A percentile compares a stretch with the other conserved stretches of the same genome.
phyloP scores from a whole-genome alignment of 2,888 invertebrate genomes.

The Drosophila ochracea region DNA sequence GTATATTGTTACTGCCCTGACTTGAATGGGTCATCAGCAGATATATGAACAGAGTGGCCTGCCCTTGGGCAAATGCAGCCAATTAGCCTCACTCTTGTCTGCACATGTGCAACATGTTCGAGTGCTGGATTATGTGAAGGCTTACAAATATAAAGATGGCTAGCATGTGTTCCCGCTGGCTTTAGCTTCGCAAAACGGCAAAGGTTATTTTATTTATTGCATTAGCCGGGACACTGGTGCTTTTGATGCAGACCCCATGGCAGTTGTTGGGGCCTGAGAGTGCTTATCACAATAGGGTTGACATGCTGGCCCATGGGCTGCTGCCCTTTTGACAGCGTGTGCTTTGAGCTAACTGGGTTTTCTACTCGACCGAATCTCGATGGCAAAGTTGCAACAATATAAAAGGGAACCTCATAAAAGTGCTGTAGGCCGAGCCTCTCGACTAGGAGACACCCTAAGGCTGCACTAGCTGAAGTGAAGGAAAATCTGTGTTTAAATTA shows the following conservation, averaged over 20 bases:
- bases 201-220: slow-evolving; percentile 69
- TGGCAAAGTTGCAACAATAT: slow-evolving; percentile 16
- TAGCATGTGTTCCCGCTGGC: slow-evolving; percentile 56
- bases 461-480: background rate
- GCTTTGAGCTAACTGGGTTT: slow-evolving; percentile 54
- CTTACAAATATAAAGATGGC: slow-evolving; percentile 61
- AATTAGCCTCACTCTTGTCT: slow-evolving; percentile 34
- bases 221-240: slow-evolving; percentile 42
- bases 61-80: slow-evolving; percentile 17
- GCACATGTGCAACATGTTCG: slow-evolving; percentile 29
- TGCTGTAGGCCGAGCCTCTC: background rate
- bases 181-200: slow-evolving; percentile 19
- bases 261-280: background rate
- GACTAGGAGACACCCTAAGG: slow-evolving; percentile 3
- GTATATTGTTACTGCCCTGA: background rate
- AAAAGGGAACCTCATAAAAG: slow-evolving; percentile 2
- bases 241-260: slow-evolving; percentile 16
- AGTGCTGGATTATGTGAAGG: slow-evolving; percentile 60
- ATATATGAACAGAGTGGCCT: background rate
- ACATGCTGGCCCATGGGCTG: slow-evolving; percentile 51
- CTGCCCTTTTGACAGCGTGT: slow-evolving; percentile 42
- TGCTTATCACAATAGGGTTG: slow-evolving; percentile 59
- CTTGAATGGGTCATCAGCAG: slow-evolving; percentile 27
- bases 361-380: slow-evolving; percentile 47
- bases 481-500: too few relatives aligned